Percentiles rank a stretch among this genome's conserved stretches.
Evolutionary conservation across 2,888 invertebrate genomes (phyloP).

Genomic region (Shargacucullia verbasci): DNA sequence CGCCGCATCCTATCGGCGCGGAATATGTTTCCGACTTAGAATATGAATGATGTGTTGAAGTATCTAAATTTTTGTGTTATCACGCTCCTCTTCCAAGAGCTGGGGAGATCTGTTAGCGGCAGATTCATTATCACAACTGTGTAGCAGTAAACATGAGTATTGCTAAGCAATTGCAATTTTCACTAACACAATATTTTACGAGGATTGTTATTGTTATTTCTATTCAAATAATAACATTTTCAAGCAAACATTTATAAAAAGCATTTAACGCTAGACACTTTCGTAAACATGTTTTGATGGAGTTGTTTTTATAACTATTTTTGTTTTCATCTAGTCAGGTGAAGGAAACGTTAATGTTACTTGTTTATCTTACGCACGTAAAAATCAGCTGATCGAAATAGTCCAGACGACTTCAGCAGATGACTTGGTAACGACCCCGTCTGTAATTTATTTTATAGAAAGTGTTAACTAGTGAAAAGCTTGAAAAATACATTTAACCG

Average conservation of each 20-base stretch:
- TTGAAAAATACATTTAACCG: no score
- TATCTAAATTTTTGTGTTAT: conserved; percentile 12
- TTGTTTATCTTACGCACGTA: conserved; percentile 16
- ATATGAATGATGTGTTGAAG: conserved; percentile 33
- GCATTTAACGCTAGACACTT: no score
- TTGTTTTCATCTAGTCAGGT: conserved; percentile 25
- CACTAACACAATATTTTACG: no score
- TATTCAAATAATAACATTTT: no score
- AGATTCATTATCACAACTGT: not conserved
- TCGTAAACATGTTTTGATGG: conserved; percentile 37
- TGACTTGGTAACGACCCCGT: no score
- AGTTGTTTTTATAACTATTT: conserved; percentile 36
- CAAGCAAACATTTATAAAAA: no score
- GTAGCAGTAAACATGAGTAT: no score
- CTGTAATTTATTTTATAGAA: no score
- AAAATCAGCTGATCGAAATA: conserved; percentile 33
- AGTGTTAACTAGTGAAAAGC: no score
- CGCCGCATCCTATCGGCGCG: conserved; percentile 54
- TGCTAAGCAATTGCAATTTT: no score
- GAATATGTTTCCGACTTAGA: conserved; percentile 53
- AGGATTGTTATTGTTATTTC: no score
- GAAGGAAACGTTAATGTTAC: conserved; percentile 14
- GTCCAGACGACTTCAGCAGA: no score
- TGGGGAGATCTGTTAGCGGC: not conserved
- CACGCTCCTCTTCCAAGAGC: not conserved